Base-by-base conservation (phyloP, 1,140 invertebrate genomes). In the Drosophila micromelanica region DNA sequence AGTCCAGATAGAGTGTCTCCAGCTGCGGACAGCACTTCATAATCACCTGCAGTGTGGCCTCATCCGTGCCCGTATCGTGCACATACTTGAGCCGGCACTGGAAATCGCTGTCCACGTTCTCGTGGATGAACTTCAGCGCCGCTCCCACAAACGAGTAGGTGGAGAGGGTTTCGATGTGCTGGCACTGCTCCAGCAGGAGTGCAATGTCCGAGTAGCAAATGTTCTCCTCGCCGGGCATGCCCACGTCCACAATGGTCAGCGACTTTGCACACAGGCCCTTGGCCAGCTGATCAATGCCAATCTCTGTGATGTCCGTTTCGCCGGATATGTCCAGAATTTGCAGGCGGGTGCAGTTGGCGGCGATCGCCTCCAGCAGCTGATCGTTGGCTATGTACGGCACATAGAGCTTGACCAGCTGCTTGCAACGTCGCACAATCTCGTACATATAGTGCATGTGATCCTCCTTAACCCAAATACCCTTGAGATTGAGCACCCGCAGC, bases 311-410 rank as follows among this genome's bases (percentile, higher is more conserved):
- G 78, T 94, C 94, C 3, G 94, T 94, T 78, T 95, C 94, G 3
- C 95, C 95, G 1, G 94, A 95, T 32, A 95, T 93, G 68, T 95
- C 94, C 3, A 95, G 78, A 6, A 94, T 91, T 68, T 94, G 93
- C 49, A 95, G 84, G 27, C 93, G 93, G 48, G 92, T 93, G 52
- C 94, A 93, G 52, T 93, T 91, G 72, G 93, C 92, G 12, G 92
- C 93, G 15, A 95, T 94, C 55, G 93, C 93, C 78, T 95, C 93
- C 51, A 96, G 92, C 15, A 95, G 92, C 87, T 94, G 93, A 87
- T 95, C 95, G 70, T 95, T 95, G 9, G 95, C 94, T 71, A 95
- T 95, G 60, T 95, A 94, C 0, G 95, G 95, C 70, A 95, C 95
- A 80, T 94, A 93, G 0, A 95, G 80, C 51, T 93, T 93, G 15